These are phyloP conservation scores for Aromia moschata DNA, from an alignment of 2,888 invertebrate species.

Conservation along the genomic window DNA sequence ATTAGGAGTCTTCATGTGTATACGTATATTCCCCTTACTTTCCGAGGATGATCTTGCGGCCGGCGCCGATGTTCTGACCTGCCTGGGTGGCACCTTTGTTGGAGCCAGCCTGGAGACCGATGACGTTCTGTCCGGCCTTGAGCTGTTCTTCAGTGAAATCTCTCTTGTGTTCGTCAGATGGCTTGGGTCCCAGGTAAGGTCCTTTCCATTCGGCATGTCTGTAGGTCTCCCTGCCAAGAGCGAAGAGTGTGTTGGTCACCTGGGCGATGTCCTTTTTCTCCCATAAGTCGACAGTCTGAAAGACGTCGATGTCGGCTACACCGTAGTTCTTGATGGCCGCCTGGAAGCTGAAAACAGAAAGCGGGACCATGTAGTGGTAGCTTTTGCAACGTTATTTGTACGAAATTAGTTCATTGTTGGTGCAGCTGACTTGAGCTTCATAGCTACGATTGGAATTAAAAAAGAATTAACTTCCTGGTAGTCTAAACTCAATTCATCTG, in stretches of 20 bases:
- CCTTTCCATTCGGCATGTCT: conserved; percentile 65
- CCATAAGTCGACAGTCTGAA: conserved; percentile 97
- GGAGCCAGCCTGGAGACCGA: conserved; percentile 94
- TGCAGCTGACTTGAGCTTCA: too few relatives aligned
- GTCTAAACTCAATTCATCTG: too few relatives aligned
- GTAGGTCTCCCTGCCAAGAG: conserved; percentile 74
- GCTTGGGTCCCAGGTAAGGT: conserved; percentile 93
- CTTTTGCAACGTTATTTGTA: too few relatives aligned
- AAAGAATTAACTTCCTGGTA: too few relatives aligned
- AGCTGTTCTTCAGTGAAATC: conserved; percentile 93
- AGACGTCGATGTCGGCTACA: conserved; percentile 89
- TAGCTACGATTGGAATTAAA: too few relatives aligned
- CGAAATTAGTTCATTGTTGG: too few relatives aligned
- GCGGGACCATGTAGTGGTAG: neutral
- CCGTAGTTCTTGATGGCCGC: conserved; percentile 88
- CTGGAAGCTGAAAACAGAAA: conserved; percentile 74
- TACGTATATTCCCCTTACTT: conserved; percentile 73
- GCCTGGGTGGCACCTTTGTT: conserved; percentile 96
- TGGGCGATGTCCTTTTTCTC: conserved; percentile 92
- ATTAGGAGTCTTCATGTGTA: conserved; percentile 8
- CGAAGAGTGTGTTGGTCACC: conserved; percentile 86
- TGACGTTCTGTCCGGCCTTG: conserved; percentile 86
- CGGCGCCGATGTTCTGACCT: conserved; percentile 89
- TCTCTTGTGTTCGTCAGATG: conserved; percentile 92
- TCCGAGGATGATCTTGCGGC: conserved; percentile 89